phyloP scores from a whole-genome alignment of 2,113 vertebrate genomes.

The Triplophysa tibetana region DNA sequence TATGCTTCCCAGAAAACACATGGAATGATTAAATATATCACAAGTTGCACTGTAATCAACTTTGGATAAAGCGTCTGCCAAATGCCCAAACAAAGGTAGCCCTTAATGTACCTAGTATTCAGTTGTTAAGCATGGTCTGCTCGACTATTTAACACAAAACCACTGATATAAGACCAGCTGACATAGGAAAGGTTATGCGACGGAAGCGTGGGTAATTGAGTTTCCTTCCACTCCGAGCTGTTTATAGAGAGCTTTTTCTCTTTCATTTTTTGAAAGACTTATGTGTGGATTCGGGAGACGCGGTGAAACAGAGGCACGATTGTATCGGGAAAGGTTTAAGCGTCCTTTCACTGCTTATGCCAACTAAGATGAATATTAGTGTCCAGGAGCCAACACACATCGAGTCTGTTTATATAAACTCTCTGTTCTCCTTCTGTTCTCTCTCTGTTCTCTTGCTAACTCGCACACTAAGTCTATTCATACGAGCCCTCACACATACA shows the following conservation, averaged over 20 bases:
- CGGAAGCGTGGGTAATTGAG: constrained; percentile 25
- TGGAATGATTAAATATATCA: too few relatives aligned
- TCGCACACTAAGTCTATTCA: constrained; percentile 45
- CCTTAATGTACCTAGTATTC: neutral
- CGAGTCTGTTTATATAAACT: constrained; percentile 39
- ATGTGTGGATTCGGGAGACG: constrained; percentile 10
- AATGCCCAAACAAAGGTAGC: neutral
- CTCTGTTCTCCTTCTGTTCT: constrained; percentile 27
- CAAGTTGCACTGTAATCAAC: too few relatives aligned
- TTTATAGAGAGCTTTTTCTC: neutral
- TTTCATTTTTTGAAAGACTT: constrained; percentile 19
- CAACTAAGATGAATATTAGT: constrained; percentile 44
- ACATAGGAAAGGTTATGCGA: neutral
- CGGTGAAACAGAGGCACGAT: neutral
- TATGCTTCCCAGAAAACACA: too few relatives aligned
- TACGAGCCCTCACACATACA: constrained; percentile 25
- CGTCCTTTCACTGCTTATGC: neutral
- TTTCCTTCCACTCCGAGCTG: constrained; percentile 26
- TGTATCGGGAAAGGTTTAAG: constrained; percentile 8
- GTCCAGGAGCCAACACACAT: constrained; percentile 37
- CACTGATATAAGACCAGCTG: constrained; percentile 11
- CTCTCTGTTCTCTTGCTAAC: constrained; percentile 8
- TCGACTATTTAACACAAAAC: constrained; percentile 7
- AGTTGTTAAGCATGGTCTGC: neutral
- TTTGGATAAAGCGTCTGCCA: neutral